phyloP scores from a whole-genome alignment of 1,140 invertebrate species.

The Bathynomus jamesi region DNA sequence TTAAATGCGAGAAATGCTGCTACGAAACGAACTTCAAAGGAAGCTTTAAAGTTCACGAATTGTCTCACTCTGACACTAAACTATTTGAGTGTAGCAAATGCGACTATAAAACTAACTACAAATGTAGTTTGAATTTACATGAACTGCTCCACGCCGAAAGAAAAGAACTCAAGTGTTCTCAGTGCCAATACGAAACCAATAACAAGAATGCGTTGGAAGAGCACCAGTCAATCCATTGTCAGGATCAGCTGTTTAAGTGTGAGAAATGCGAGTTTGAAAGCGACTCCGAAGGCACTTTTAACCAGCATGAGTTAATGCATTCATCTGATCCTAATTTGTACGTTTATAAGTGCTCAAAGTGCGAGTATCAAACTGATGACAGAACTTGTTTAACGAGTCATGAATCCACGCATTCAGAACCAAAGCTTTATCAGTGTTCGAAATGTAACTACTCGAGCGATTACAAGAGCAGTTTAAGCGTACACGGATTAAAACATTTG shows the following conservation, averaged over 20 bases:
- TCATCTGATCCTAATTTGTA: neutral
- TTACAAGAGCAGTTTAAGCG: neutral
- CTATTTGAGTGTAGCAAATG: neutral
- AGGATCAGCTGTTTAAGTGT: neutral
- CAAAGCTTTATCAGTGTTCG: neutral
- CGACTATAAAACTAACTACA: neutral
- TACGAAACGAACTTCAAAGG: neutral
- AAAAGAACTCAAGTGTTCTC: neutral
- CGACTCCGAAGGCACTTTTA: neutral
- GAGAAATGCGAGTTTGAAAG: neutral
- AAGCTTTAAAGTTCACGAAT: neutral
- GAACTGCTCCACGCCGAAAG: neutral
- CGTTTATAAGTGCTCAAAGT: neutral
- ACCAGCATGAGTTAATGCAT: neutral
- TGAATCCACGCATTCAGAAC: neutral
- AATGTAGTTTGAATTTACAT: neutral
- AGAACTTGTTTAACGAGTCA: neutral
- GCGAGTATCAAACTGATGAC: neutral
- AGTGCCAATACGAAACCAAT: neutral
- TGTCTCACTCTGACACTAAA: neutral
- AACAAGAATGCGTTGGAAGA: neutral
- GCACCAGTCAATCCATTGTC: neutral
- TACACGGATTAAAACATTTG: neutral
- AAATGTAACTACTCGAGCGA: neutral
- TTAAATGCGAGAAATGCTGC: neutral